These are phyloP conservation scores for Apaloderma vittatum DNA, from an alignment of 2,113 vertebrate species.

Conservation along the genomic window DNA sequence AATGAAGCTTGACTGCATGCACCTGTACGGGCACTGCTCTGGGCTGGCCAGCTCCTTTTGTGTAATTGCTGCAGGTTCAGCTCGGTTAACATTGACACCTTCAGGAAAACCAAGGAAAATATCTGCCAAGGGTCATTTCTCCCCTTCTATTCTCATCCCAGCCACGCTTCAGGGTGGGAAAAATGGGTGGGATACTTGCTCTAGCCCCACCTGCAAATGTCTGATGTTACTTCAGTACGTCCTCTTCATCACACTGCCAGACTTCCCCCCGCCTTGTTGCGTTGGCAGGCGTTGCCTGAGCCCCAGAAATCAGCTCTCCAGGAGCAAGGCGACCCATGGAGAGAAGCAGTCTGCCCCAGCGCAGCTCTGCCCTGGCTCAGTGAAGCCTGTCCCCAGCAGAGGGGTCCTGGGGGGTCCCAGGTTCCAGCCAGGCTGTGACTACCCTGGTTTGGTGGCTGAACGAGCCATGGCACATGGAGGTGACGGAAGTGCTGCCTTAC, in stretches of 20 bases:
- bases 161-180: too few relatives aligned
- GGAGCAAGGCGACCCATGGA: background rate
- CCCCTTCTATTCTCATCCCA: background rate
- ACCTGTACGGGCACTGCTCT: too few relatives aligned
- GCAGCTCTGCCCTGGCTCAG: background rate
- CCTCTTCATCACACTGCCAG: background rate
- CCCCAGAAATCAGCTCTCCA: background rate
- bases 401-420: fast-evolving
- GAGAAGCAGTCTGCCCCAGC: background rate
- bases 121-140: background rate
- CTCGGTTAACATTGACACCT: background rate
- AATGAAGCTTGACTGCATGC: background rate
- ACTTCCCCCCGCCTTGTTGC: too few relatives aligned
- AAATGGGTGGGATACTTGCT: background rate
- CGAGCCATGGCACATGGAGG: background rate
- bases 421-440: background rate
- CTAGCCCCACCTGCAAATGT: background rate
- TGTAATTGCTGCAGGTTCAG: too few relatives aligned
- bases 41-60: fast-evolving
- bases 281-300: background rate
- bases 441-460: fast-evolving
- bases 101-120: background rate
- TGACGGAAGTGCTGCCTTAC: background rate
- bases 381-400: background rate
- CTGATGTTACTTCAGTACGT: too few relatives aligned